Percentiles rank a stretch among this genome's conserved stretches.
These are phyloP conservation scores for Agonopterix subpropinquella DNA, from an alignment of 2,888 invertebrate species.

Conservation along the genomic window DNA sequence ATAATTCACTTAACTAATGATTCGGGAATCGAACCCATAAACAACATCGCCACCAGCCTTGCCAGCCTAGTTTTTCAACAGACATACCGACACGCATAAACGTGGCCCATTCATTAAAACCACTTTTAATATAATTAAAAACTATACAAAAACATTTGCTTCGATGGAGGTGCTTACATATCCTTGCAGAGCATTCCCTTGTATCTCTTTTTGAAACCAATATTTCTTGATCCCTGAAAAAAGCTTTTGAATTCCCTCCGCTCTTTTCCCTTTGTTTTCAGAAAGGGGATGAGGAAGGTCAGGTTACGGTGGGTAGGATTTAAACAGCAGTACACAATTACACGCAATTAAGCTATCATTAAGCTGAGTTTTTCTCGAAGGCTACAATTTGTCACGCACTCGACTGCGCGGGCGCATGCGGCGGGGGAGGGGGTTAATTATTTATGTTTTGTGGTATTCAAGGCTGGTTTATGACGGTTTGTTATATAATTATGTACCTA, in stretches of 20 bases:
- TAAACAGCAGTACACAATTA: slow-evolving; percentile 29
- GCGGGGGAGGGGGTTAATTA: neutral
- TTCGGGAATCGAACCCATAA: too few relatives aligned
- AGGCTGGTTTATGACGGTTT: too few relatives aligned
- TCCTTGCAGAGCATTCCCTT: slow-evolving; percentile 9
- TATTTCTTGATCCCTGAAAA: too few relatives aligned
- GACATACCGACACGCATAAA: slow-evolving; percentile 14
- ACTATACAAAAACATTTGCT: slow-evolving; percentile 15
- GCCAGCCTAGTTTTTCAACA: slow-evolving; percentile 2
- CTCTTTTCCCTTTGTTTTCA: neutral
- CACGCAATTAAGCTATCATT: slow-evolving; percentile 49
- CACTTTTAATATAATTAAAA: slow-evolving; percentile 23
- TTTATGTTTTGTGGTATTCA: too few relatives aligned
- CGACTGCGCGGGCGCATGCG: slow-evolving; percentile 19
- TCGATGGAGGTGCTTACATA: slow-evolving; percentile 14
- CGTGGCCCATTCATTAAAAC: slow-evolving; percentile 21
- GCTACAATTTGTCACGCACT: slow-evolving; percentile 50
- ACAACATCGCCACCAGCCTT: neutral
- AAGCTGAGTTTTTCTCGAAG: slow-evolving; percentile 31
- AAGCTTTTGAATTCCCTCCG: too few relatives aligned
- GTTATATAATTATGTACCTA: too few relatives aligned
- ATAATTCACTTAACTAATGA: too few relatives aligned
- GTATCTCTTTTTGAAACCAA: neutral
- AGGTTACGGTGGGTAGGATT: neutral
- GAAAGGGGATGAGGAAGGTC: neutral